Base-by-base conservation (phyloP, 2,797 vertebrate genomes). In the Gobionotothen gibberifrons region DNA sequence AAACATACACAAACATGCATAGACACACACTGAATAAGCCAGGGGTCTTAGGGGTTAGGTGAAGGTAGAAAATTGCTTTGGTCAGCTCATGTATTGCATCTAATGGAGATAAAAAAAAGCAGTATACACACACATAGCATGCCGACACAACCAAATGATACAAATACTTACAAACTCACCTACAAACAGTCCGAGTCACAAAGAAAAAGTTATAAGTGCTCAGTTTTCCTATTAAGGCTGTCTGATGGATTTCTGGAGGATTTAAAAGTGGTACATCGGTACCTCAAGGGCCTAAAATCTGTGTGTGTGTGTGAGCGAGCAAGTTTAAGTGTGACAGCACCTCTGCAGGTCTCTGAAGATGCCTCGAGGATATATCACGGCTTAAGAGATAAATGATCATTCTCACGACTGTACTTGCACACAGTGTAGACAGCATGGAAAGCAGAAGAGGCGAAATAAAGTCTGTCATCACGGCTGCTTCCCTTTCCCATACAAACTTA, bases 271-370 rank as follows among this genome's bases (percentile, higher is more conserved):
- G 61, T 52, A 22, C 44, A 55, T 16, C 32, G 13, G 53, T 60
- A 69, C 49, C 44, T 66, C 16, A 58, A 0, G 49, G 54, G 63
- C 63, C 32, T 48, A n/a, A 36, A 58, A 15, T 52, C 5, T 51
- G 53, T 43, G 57, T 47, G 15, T 56, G 22, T 1, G 48, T n/a
- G n/a, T n/a, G 21, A 12, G 2, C 40, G 26, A 42, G 56, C 29
- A 51, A 76, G 52, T 65, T 63, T 48, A 59, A 49, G 72, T 84
- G 64, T 75, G 78, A 79, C 78, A 59, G 49, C 69, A 19, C 58
- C 62, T 76, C 63, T 76, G 69, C 78, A 78, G 61, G 48, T 79
- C 53, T 84, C 64, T 71, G 60, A 82, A 81, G 68, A 84, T 69
- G 81, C 61, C 73, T 77, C 47, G 56, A 76, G 78, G 71, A 81